A percentile compares a stretch with the other conserved stretches of the same genome.
Evolutionary conservation across 2,797 vertebrate species (phyloP).

Genomic region (Coregonus suidteri): DNA sequence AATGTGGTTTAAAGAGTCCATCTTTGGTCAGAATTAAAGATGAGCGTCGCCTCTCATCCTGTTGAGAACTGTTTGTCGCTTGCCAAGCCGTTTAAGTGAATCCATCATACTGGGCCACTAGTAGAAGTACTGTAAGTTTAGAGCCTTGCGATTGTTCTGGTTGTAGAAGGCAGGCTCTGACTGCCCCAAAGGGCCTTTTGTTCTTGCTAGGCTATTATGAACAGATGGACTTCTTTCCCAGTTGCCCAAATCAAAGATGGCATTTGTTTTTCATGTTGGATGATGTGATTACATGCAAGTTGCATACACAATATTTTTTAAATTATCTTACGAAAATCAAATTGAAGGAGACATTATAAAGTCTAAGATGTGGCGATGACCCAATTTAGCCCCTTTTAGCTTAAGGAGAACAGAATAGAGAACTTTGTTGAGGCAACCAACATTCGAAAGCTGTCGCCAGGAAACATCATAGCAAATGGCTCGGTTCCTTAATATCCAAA

Average conservation of each 20-base stretch:
- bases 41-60: conserved; percentile 60
- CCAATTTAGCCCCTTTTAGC: conserved; percentile 54
- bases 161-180: conserved; percentile 61
- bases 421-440: conserved; percentile 43
- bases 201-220: conserved; percentile 72
- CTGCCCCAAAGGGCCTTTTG: conserved; percentile 68
- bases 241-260: conserved; percentile 66
- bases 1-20: conserved; percentile 59
- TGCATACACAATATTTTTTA: conserved; percentile 60
- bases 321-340: conserved; percentile 64
- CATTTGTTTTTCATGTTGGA: conserved; percentile 69
- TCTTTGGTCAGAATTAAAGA: conserved; percentile 65
- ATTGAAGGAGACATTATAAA: conserved; percentile 52
- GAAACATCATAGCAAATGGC: conserved; percentile 40
- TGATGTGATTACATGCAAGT: conserved; percentile 57
- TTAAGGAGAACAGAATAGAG: conserved; percentile 32
- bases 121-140: conserved; percentile 61
- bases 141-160: conserved; percentile 57
- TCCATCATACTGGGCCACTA: conserved; percentile 62
- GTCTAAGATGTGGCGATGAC: conserved; percentile 54
- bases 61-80: conserved; percentile 64
- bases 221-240: conserved; percentile 71
- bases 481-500: conserved; percentile 36
- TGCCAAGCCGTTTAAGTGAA: conserved; percentile 72
- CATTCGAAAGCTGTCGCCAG: conserved; percentile 43